These are phyloP conservation scores for Enteromius radiatus DNA, from an alignment of 2,797 vertebrate genomes.

Conservation along the genomic window DNA sequence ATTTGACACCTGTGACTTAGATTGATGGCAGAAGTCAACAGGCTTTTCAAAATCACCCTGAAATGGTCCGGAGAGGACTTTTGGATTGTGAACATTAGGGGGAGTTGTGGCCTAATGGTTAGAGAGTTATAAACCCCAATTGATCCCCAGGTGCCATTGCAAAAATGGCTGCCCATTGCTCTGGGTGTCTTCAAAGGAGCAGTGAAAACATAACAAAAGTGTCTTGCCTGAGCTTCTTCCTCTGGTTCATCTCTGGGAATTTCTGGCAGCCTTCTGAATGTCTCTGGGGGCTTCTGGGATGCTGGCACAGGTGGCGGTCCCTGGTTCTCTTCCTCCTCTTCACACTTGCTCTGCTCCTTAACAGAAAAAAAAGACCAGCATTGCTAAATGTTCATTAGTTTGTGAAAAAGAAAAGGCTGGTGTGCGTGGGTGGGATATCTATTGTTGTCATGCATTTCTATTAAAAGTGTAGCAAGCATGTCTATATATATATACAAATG, in stretches of 20 bases:
- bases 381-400: neutral
- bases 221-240: constrained; percentile 47
- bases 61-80: neutral
- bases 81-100: neutral
- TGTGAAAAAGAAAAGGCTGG: neutral
- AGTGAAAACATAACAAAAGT: neutral
- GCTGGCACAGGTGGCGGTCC: constrained; percentile 60
- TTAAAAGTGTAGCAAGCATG: neutral
- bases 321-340: constrained; percentile 52
- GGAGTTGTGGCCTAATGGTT: neutral
- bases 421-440: constrained; percentile 15
- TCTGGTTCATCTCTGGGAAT: constrained; percentile 57
- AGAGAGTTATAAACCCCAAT: neutral
- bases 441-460: neutral
- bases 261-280: constrained; percentile 54
- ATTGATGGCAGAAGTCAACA: too few relatives aligned
- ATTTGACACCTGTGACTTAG: too few relatives aligned
- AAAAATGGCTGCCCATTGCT: neutral
- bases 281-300: constrained; percentile 48
- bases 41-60: too few relatives aligned
- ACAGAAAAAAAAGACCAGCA: constrained; percentile 9
- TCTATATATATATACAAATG: neutral
- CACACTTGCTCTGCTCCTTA: constrained; percentile 63
- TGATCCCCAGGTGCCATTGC: neutral
- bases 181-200: neutral